Percentiles rank a stretch among this genome's conserved stretches.
Conservation (phyloP, 1,140 invertebrate species). For the Apis mellifera region DNA sequence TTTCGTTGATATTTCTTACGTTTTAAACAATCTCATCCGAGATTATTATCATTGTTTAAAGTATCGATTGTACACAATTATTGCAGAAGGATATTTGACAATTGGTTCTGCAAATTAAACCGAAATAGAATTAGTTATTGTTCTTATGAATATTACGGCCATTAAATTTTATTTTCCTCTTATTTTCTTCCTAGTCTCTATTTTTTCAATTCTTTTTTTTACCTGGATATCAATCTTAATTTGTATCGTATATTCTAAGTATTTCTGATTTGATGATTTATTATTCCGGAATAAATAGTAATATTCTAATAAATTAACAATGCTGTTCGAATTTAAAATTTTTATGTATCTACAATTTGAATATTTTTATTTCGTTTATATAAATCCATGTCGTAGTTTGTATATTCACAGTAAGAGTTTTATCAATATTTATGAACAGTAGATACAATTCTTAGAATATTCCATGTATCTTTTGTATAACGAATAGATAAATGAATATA, state of each 20-base stretch:
- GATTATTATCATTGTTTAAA: not conserved
- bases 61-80: not conserved
- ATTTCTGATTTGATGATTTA: not conserved
- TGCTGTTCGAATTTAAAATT: not conserved
- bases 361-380: not conserved
- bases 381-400: too few species aligned
- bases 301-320: too few species aligned
- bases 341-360: too few species aligned
- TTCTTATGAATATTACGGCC: not conserved
- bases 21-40: not conserved
- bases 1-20: constrained; percentile 14
- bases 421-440: not conserved
- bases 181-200: too few species aligned
- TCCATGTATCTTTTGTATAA: not conserved
- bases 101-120: not conserved
- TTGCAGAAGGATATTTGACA: not conserved
- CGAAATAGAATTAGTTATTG: not conserved
- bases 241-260: too few species aligned
- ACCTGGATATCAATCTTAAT: not conserved
- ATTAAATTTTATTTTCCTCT: not conserved
- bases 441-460: not conserved
- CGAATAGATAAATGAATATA: not conserved
- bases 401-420: not conserved
- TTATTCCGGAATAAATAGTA: not conserved
- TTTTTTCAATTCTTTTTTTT: not conserved